Percentiles rank a stretch among this genome's conserved stretches.
Conservation (phyloP, 2,113 vertebrate species). For the Myiozetetes cayanensis region DNA sequence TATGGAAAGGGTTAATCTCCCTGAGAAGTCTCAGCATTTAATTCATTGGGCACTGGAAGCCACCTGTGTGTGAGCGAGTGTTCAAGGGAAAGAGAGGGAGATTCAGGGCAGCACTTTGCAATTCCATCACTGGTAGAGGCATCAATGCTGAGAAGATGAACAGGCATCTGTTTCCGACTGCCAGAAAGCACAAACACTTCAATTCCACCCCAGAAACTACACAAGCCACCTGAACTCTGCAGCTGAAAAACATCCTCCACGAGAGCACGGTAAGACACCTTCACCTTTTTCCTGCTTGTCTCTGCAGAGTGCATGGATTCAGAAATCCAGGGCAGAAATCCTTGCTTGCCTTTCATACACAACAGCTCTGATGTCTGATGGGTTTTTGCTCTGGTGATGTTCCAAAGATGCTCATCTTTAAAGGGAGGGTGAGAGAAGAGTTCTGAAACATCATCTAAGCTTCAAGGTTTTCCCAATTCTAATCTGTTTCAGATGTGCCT, state of each 20-base stretch:
- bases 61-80: not conserved
- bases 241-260: not conserved
- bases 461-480: not conserved
- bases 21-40: not conserved
- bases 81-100: not conserved
- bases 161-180: not conserved
- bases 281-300: not conserved
- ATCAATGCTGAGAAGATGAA: not conserved
- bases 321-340: not conserved
- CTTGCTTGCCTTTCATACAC: not conserved
- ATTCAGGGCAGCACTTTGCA: not conserved
- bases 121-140: not conserved
- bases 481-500: not conserved
- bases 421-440: not conserved
- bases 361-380: fast-evolving
- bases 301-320: not conserved
- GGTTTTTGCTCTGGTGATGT: not conserved
- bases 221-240: not conserved
- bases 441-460: not conserved
- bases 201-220: not conserved
- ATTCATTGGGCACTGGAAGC: constrained; percentile 38
- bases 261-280: constrained; percentile 40
- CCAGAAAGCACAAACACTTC: not conserved
- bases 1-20: constrained; percentile 40
- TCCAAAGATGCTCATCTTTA: not conserved